Conservation (phyloP, 2,113 vertebrate species). For the Notiomystis cincta region DNA sequence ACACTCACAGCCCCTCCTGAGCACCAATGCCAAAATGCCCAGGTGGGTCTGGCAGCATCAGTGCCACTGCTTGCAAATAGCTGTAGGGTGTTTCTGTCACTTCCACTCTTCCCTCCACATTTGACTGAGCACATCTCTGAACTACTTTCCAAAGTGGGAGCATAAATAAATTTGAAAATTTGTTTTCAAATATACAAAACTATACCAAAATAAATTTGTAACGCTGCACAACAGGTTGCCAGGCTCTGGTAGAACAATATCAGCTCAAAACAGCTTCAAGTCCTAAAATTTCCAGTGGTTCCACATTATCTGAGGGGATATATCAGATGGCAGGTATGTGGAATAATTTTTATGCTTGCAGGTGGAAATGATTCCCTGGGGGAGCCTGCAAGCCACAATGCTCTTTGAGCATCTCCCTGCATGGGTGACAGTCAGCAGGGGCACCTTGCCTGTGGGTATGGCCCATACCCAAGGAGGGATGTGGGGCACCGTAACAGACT, state of each 20-base stretch:
- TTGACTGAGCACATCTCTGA: not conserved
- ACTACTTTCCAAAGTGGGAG: not conserved
- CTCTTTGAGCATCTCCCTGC: not conserved
- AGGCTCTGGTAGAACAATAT: not conserved
- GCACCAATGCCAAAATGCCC: not conserved
- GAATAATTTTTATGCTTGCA: not conserved
- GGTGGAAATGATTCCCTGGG: not conserved
- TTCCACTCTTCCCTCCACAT: not conserved
- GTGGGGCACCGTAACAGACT: not conserved
- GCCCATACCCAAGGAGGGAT: not conserved
- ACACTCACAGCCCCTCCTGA: not conserved
- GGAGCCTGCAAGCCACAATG: not conserved
- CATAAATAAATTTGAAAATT: not conserved
- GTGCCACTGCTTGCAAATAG: not conserved
- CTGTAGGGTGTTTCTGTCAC: not conserved
- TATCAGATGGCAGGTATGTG: not conserved
- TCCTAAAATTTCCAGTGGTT: not conserved
- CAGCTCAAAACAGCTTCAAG: not conserved
- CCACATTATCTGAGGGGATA: not conserved
- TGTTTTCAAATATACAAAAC: not conserved
- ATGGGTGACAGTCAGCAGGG: not conserved
- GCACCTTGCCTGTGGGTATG: not conserved
- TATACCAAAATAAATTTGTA: not conserved
- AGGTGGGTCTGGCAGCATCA: not conserved
- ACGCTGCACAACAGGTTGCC: rapidly evolving